A percentile compares a stretch with the other conserved stretches of the same genome.
These are phyloP conservation scores for Nannoperca australis DNA, from an alignment of 2,797 vertebrate species.

Conservation along the genomic window DNA sequence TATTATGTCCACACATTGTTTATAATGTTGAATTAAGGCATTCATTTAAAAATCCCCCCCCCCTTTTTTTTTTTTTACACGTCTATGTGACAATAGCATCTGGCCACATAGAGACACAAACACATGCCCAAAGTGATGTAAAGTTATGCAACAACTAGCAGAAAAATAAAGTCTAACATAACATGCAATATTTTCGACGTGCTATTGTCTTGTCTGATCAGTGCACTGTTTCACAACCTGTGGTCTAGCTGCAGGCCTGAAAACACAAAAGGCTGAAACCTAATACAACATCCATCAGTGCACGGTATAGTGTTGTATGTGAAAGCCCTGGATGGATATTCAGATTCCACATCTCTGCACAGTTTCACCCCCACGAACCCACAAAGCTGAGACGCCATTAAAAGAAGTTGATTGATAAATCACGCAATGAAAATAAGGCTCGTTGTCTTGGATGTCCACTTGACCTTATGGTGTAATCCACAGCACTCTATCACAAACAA, in stretches of 20 bases:
- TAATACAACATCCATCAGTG: conserved; percentile 52
- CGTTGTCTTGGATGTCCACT: conserved; percentile 6
- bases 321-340: conserved; percentile 34
- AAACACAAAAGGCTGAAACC: conserved; percentile 68
- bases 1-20: conserved; percentile 34
- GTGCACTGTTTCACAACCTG: conserved; percentile 46
- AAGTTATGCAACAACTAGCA: conserved; percentile 56
- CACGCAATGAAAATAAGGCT: conserved; percentile 11
- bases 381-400: not conserved
- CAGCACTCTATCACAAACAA: conserved; percentile 2
- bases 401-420: conserved; percentile 25
- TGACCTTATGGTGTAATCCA: conserved; percentile 7
- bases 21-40: conserved; percentile 48
- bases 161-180: conserved; percentile 20
- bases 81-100: conserved; percentile 38
- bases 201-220: conserved; percentile 41
- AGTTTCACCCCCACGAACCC: conserved; percentile 15
- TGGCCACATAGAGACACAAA: conserved; percentile 15
- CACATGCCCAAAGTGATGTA: conserved; percentile 37
- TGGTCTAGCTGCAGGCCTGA: conserved; percentile 59
- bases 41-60: not conserved
- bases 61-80: not conserved
- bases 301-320: conserved; percentile 37
- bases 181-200: conserved; percentile 18
- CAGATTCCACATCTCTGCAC: conserved; percentile 9